Conservation (phyloP, 2,888 invertebrate genomes). For the Plagiodera versicolora region DNA sequence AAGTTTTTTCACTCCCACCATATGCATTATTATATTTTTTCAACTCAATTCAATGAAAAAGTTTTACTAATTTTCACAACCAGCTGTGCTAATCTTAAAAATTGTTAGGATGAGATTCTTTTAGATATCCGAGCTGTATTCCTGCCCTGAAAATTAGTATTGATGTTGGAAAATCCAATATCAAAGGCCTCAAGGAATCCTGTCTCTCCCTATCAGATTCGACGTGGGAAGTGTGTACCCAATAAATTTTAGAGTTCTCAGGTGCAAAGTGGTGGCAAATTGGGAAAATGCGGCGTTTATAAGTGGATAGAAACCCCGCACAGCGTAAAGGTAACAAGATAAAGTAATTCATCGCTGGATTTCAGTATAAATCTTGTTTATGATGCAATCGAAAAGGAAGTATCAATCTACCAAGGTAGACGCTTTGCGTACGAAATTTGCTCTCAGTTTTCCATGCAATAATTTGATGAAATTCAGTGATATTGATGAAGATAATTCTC, state of each 20-base stretch:
- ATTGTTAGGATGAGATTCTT: neutral
- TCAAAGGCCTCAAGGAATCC: neutral
- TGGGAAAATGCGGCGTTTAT: conserved; percentile 42
- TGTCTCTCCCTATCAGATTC: conserved; percentile 38
- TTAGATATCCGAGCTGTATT: neutral
- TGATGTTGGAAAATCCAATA: neutral
- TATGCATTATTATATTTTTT: no score
- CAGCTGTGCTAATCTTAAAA: no score
- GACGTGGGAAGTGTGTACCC: conserved; percentile 37
- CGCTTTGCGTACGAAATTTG: neutral
- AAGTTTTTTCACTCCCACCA: no score
- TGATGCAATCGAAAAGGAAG: conserved; percentile 13
- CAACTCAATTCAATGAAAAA: no score
- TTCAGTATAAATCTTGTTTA: conserved; percentile 35
- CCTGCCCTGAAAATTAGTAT: neutral
- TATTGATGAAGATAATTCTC: no score
- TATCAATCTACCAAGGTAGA: neutral
- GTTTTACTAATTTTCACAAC: no score
- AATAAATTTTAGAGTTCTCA: conserved; percentile 44
- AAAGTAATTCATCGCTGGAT: conserved; percentile 37
- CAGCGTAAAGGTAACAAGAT: conserved; percentile 32
- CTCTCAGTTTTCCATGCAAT: neutral
- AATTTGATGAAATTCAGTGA: neutral
- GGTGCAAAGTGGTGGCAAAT: conserved; percentile 50
- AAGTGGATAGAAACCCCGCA: conserved; percentile 43